A percentile compares a stretch with the other conserved stretches of the same genome.
Evolutionary conservation across 2,888 invertebrate species (phyloP).

Genomic region (Morinoia aosen): DNA sequence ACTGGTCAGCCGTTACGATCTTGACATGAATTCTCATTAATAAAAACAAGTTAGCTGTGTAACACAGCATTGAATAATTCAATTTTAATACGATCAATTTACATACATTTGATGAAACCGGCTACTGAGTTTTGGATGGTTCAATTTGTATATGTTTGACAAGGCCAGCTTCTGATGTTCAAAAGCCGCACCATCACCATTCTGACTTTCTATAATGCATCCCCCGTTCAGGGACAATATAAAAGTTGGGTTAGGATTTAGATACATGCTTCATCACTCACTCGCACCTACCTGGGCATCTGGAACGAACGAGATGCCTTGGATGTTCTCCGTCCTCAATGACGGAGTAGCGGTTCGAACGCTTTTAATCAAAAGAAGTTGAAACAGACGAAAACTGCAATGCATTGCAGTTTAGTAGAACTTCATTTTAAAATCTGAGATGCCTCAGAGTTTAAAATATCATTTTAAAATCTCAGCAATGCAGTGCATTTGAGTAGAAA

Average conservation of each 20-base stretch:
- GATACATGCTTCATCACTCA: neutral
- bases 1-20: neutral
- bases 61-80: neutral
- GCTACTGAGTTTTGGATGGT: neutral
- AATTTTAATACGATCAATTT: neutral
- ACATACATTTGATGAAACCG: too few relatives aligned
- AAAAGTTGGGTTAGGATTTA: neutral
- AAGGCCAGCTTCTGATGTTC: neutral
- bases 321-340: neutral
- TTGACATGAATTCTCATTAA: neutral
- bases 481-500: neutral
- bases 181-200: neutral
- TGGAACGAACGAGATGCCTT: neutral
- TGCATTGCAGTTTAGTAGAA: neutral
- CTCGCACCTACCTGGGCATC: neutral
- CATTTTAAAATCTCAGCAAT: too few relatives aligned
- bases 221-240: neutral
- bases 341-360: neutral
- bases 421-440: too few relatives aligned
- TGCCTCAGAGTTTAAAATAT: too few relatives aligned
- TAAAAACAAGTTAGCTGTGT: neutral
- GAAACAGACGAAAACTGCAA: neutral
- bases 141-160: neutral
- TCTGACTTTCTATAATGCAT: neutral
- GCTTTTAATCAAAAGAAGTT: neutral